phyloP scores from a whole-genome alignment of 2,797 vertebrate genomes.

The Ptychadena robeensis region DNA sequence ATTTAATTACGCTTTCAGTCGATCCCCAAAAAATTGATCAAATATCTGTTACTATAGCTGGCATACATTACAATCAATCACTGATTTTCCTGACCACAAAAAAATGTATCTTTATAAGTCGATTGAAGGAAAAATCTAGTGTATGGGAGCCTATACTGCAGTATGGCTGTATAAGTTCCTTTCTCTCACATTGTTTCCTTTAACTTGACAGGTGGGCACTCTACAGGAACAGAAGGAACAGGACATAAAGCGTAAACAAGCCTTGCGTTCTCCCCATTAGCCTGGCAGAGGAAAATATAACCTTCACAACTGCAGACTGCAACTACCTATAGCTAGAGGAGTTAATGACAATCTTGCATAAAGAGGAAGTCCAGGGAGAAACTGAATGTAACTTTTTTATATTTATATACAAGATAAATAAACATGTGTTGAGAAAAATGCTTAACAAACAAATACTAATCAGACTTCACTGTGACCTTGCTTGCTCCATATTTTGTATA shows the following conservation, averaged over 20 bases:
- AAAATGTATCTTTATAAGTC: too few species aligned
- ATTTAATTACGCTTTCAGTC: too few species aligned
- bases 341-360: background rate
- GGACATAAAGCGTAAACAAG: conserved; percentile 67
- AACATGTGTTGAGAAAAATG: background rate
- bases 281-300: conserved; percentile 38
- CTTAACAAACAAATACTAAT: too few species aligned
- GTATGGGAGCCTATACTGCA: too few species aligned
- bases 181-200: background rate
- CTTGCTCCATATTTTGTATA: too few species aligned
- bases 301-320: too few species aligned
- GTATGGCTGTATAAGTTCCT: background rate
- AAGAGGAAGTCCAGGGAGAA: background rate
- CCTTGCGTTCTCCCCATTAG: background rate
- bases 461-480: too few species aligned
- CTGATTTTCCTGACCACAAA: too few species aligned
- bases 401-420: background rate
- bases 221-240: conserved; percentile 79
- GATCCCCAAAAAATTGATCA: too few species aligned
- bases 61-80: too few species aligned
- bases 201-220: conserved; percentile 71
- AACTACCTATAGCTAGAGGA: background rate
- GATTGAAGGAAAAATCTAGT: too few species aligned
- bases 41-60: too few species aligned
- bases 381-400: background rate